These are phyloP conservation scores for Leucoraja erinaceus DNA, from an alignment of 2,113 vertebrate genomes.

Conservation along the genomic window DNA sequence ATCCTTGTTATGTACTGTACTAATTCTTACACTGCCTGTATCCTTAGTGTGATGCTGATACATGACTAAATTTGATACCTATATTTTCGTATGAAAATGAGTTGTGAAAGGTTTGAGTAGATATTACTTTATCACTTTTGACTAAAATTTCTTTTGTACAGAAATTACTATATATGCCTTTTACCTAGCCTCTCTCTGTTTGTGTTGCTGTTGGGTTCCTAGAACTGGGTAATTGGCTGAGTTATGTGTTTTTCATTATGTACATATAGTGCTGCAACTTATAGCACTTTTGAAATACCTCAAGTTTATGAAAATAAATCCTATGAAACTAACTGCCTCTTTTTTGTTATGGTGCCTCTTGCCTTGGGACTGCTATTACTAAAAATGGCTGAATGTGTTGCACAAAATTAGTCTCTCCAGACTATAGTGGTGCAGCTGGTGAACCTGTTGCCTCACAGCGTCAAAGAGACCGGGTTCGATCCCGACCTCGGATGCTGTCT, in stretches of 20 bases:
- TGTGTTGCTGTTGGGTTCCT: slow-evolving; percentile 95
- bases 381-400: neutral
- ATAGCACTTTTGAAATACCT: slow-evolving; percentile 99
- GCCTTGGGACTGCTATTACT: neutral
- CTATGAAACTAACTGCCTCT: slow-evolving; percentile 34
- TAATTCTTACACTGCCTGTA: slow-evolving; percentile 97
- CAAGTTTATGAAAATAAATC: slow-evolving; percentile 99
- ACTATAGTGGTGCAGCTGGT: neutral
- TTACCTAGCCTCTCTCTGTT: slow-evolving; percentile 76
- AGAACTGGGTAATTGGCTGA: slow-evolving; percentile 93
- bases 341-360: slow-evolving; percentile 23
- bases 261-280: slow-evolving; percentile 99
- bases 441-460: no score
- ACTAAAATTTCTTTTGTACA: slow-evolving; percentile 94
- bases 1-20: slow-evolving; percentile 88
- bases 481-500: no score
- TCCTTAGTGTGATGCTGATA: slow-evolving; percentile 99
- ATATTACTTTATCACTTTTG: slow-evolving; percentile 98
- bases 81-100: slow-evolving; percentile 99
- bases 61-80: slow-evolving; percentile 99
- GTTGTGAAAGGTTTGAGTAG: slow-evolving; percentile 92
- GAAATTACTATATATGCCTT: slow-evolving; percentile 91
- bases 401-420: neutral
- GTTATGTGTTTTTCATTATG: slow-evolving; percentile 83
- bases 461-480: no score